Base-by-base conservation (phyloP, 2,888 invertebrate genomes). In the Agrypnus murinus region DNA sequence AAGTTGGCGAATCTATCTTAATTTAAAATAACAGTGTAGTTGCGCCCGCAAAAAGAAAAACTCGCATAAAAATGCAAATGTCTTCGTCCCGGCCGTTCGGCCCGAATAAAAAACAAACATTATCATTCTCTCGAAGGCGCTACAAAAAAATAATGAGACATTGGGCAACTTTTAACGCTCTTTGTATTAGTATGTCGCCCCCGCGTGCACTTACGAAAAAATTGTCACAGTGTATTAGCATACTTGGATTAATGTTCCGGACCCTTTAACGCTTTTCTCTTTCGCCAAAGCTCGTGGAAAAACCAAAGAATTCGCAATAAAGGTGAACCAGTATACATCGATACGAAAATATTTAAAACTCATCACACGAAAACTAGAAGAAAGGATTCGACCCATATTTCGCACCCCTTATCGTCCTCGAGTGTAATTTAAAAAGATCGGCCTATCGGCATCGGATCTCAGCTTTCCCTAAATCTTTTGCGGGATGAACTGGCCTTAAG, bases 51-150 rank as follows among this genome's bases (percentile, higher is more conserved):
- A 81, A 80, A 80, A 80, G 78, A 79, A 79, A 78, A 81, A 83
- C 78, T 81, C 81, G 73, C 81, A 82, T 83, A 83, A 83, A 83
- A 82, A 83, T 83, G 83, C 81, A 81, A 83, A 83, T 83, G 77
- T 77, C 77, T 71, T 66, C 75, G 75, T 75, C 77, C 77, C 74
- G 75, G 73, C 77, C 76, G 75, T 79, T 79, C 76, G 72, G 76
- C 74, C 69, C 72, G 73, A 79, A 80, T 79, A 81, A 83, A 79
- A 82, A 81, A 80, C 81, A 81, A 81, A 81, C 81, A 81, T 83
- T 82, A 82, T 81, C 79, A 79, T 81, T 79, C 80, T 80, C 81
- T 81, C 80, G 76, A 79, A 81, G 79, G 81, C 81, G 77, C 78
- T 75, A 80, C 81, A 81, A 81, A 82, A 69, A 82, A 82, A 82